Evolutionary conservation across 2,113 vertebrate species (phyloP).

Genomic region (Noturus placidus): DNA sequence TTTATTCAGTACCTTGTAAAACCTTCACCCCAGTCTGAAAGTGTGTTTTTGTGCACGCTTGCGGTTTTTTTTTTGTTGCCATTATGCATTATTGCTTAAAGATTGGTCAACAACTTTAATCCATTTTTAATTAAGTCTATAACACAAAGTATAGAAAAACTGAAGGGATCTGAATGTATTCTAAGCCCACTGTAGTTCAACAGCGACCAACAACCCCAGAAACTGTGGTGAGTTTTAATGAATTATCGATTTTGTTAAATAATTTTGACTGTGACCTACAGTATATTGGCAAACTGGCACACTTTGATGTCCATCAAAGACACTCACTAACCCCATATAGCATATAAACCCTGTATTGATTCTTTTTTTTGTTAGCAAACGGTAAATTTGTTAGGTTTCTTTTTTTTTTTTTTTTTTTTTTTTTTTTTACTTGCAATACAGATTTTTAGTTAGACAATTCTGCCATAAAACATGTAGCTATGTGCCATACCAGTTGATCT

Average conservation of each 20-base stretch:
- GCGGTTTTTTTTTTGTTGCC: background rate
- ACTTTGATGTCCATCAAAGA: background rate
- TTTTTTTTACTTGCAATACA: background rate
- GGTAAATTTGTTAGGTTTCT: background rate
- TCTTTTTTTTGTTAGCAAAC: background rate
- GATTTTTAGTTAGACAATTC: background rate
- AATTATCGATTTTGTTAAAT: background rate
- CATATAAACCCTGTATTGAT: background rate
- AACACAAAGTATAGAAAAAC: background rate
- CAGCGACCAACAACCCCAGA: background rate
- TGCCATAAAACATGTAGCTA: background rate
- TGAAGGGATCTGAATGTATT: background rate
- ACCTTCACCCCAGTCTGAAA: background rate
- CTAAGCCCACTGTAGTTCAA: background rate
- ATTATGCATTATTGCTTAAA: background rate
- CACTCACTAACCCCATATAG: background rate
- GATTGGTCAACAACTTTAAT: background rate
- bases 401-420: too few species aligned
- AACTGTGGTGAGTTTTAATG: background rate
- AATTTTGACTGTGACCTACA: background rate
- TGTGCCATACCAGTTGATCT: background rate
- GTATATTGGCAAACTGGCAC: background rate
- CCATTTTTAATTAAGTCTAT: background rate
- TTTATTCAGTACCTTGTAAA: background rate
- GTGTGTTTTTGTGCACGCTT: background rate